phyloP scores from a whole-genome alignment of 2,113 vertebrate genomes.

The Lepus americanus region DNA sequence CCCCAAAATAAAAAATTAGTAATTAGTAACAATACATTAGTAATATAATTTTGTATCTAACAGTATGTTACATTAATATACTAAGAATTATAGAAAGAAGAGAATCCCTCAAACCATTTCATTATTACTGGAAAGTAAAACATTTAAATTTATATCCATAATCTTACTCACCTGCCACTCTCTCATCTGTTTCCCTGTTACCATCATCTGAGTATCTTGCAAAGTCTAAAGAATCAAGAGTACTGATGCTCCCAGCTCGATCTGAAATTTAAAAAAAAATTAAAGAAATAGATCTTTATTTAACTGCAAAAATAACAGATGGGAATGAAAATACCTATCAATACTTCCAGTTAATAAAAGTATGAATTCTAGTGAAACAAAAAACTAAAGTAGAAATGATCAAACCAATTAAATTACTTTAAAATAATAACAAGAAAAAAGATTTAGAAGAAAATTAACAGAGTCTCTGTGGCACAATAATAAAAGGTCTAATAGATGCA shows the following conservation, averaged over 20 bases:
- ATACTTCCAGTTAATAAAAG: constrained; percentile 58
- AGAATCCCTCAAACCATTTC: constrained; percentile 32
- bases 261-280: constrained; percentile 87
- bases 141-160: constrained; percentile 44
- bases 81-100: constrained; percentile 37
- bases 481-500: not conserved
- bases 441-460: not conserved
- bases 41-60: constrained; percentile 23
- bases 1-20: constrained; percentile 29
- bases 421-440: not conserved
- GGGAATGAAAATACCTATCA: constrained; percentile 23
- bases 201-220: constrained; percentile 99
- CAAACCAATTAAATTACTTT: not conserved
- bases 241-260: constrained; percentile 98
- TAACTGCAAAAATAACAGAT: constrained; percentile 46
- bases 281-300: not conserved
- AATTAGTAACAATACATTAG: constrained; percentile 16
- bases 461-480: not conserved
- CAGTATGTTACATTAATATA: constrained; percentile 32
- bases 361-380: constrained; percentile 1
- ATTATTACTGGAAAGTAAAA: constrained; percentile 42
- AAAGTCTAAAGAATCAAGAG: constrained; percentile 99
- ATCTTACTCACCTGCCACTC: constrained; percentile 94
- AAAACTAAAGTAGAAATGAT: constrained; percentile 44
- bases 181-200: constrained; percentile 97